Evolutionary conservation across 2,797 vertebrate genomes (phyloP), one percentile per base, ranked within the genome.

Genomic region (Rhadinocentrus ornatus): DNA sequence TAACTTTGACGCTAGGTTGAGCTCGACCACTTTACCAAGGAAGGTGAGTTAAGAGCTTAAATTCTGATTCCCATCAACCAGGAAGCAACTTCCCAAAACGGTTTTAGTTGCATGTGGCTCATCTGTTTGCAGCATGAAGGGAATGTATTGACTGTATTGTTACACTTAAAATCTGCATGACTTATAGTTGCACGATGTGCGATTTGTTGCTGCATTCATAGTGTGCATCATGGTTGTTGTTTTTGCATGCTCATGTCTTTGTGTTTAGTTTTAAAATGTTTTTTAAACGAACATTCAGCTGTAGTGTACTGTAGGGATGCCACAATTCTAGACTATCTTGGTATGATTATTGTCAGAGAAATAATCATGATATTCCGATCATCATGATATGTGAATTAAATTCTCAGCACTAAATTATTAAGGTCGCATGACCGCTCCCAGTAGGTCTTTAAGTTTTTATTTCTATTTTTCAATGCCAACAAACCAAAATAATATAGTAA

Each of bases 11-110:
- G 34, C 46, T 84, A 79, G 69, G 66, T 85, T 83, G 69, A 78
- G 78, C 56, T 83, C 72, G 69, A 73, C 75, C 59, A 29, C 65
- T 85, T 85, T 24, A 66, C 48, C 0, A 4, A 83, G 48, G 60
- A 87, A 93, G 93, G 93, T 94, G 89, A 94, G 92, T 92, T 66
- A n/a, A 80, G 31, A 83, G 61, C 70, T 70, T 64, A 48, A 72
- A 73, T 66, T 69, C 2, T 60, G 12, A 52, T 37, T 4, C 32
- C 58, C n/a, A 22, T 27, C 20, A 48, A 73, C 6, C 67, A 80
- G 76, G 77, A 84, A 84, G 85, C 70, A 70, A 54, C 57, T 86
- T 86, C 60, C 67, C 48, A n/a, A 66, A 59, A 65, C 7, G 3
- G 46, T 62, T 52, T 60, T 15, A 55, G 22, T n/a, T 8, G 16